phyloP scores from a whole-genome alignment of 1,140 invertebrate genomes.

The Listronotus oregonensis region DNA sequence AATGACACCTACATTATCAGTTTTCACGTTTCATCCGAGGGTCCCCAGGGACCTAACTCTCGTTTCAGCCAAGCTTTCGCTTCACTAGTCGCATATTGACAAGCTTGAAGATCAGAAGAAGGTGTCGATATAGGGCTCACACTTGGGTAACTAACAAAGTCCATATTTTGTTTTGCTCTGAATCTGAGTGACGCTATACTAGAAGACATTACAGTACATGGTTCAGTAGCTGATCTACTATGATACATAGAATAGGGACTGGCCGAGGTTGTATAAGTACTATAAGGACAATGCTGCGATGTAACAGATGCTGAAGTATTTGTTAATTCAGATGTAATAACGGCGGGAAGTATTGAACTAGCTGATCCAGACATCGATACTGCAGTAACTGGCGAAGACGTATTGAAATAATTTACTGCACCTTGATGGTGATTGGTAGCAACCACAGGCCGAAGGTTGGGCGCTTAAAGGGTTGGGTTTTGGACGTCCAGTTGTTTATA shows the following conservation, averaged over 20 bases:
- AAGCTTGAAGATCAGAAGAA: slow-evolving; percentile 82
- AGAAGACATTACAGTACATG: slow-evolving; percentile 84
- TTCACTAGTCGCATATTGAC: slow-evolving; percentile 78
- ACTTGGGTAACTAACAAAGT: slow-evolving; percentile 66
- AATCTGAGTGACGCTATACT: slow-evolving; percentile 85
- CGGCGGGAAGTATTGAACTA: slow-evolving; percentile 67
- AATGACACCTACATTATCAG: background rate
- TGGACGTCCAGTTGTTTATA: slow-evolving; percentile 94
- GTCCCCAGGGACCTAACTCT: slow-evolving; percentile 58
- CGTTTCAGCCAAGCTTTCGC: slow-evolving; percentile 63
- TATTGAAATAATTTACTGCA: slow-evolving; percentile 84
- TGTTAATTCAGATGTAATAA: slow-evolving; percentile 68
- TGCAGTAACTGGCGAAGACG: slow-evolving; percentile 66
- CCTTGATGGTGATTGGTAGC: slow-evolving; percentile 79
- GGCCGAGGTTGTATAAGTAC: slow-evolving; percentile 61
- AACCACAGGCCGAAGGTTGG: slow-evolving; percentile 91
- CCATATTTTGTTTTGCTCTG: slow-evolving; percentile 89
- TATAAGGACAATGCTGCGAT: slow-evolving; percentile 72
- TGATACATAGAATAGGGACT: slow-evolving; percentile 79
- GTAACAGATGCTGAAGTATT: slow-evolving; percentile 65
- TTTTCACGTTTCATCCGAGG: slow-evolving; percentile 52
- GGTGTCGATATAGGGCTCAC: slow-evolving; percentile 75
- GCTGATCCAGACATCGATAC: slow-evolving; percentile 64
- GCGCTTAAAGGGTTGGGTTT: slow-evolving; percentile 85
- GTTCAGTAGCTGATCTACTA: slow-evolving; percentile 68